Percentiles rank a stretch among this genome's conserved stretches.
phyloP scores from a whole-genome alignment of 2,113 vertebrate genomes.

The Camelus bactrianus region DNA sequence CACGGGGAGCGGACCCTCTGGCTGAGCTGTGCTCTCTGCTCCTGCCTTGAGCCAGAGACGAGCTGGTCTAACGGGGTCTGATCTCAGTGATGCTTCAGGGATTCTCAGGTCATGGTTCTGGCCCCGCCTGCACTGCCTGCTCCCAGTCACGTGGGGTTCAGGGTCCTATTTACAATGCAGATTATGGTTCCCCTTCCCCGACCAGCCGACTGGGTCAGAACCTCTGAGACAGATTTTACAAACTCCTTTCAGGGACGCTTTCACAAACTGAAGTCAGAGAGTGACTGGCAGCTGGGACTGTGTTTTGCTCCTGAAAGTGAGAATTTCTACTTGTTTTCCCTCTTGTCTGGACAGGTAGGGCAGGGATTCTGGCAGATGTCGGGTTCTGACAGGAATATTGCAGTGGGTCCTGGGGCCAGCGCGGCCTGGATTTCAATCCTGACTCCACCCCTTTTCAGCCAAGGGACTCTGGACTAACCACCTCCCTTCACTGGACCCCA shows the following conservation, averaged over 20 bases:
- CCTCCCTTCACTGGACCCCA: neutral
- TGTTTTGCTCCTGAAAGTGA: fast-evolving
- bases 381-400: neutral
- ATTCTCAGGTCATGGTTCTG: neutral
- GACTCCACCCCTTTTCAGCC: neutral
- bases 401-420: neutral
- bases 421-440: neutral
- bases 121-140: neutral
- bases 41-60: neutral
- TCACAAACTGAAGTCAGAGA: neutral
- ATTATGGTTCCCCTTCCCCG: neutral
- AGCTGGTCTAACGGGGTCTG: neutral
- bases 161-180: neutral
- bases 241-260: neutral
- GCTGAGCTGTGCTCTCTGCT: neutral
- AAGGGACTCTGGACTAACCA: neutral
- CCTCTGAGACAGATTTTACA: neutral
- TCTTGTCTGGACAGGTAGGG: fast-evolving
- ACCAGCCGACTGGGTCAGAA: neutral
- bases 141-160: fast-evolving
- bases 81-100: neutral
- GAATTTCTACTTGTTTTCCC: neutral
- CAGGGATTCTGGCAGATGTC: neutral
- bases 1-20: fast-evolving
- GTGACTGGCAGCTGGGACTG: fast-evolving